These are phyloP conservation scores for Cotesia congregata DNA, from an alignment of 2,888 invertebrate genomes.

Conservation along the genomic window DNA sequence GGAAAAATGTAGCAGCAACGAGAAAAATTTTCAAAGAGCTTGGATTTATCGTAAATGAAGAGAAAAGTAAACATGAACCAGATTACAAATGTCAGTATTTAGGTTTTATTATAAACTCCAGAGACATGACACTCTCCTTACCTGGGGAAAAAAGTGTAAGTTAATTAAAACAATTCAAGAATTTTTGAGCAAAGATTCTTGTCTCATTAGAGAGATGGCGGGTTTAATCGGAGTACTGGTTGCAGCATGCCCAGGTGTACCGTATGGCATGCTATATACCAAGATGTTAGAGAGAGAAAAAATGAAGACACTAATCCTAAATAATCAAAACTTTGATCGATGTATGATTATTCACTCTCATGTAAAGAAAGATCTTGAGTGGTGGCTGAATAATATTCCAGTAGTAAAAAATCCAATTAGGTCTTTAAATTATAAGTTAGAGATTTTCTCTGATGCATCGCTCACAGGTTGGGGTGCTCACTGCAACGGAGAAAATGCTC, in stretches of 20 bases:
- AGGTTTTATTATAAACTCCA: conserved; percentile 6
- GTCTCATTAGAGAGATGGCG: conserved; percentile 13
- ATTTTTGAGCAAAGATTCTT: not conserved
- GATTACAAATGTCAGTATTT: not conserved
- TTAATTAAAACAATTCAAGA: conserved; percentile 2
- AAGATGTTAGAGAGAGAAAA: conserved; percentile 3
- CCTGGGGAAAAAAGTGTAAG: conserved; percentile 5
- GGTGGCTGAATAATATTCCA: conserved; percentile 17
- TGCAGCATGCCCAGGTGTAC: conserved; percentile 14
- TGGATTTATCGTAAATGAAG: not conserved
- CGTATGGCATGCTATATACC: conserved; percentile 2
- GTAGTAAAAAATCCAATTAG: conserved; percentile 17
- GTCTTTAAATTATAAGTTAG: not conserved
- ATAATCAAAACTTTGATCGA: not conserved
- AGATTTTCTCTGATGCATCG: conserved; percentile 23
- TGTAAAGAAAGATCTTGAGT: conserved; percentile 6
- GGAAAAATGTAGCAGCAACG: not conserved
- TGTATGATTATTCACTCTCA: conserved; percentile 14
- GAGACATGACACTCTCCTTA: not conserved
- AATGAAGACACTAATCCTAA: not conserved
- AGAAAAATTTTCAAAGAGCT: not conserved
- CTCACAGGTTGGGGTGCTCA: conserved; percentile 22
- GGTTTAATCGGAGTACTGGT: conserved; percentile 10
- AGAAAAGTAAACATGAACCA: not conserved
- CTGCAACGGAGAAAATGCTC: not conserved